These are phyloP conservation scores for Echinops telfairi DNA, from an alignment of 2,113 vertebrate genomes.

Conservation along the genomic window DNA sequence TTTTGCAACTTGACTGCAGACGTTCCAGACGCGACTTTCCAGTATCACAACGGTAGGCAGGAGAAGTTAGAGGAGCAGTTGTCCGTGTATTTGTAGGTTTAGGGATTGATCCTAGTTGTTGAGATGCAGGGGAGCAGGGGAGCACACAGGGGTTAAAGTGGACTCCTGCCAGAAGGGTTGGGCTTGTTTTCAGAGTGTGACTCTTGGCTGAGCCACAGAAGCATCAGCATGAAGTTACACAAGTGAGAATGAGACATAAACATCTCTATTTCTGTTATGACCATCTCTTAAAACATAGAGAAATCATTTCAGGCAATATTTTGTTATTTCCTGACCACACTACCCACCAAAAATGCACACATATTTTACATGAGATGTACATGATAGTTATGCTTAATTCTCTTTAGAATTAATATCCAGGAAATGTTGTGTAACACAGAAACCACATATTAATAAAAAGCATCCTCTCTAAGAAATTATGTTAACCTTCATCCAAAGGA, in stretches of 20 bases:
- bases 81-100: neutral
- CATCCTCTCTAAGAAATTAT: neutral
- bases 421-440: neutral
- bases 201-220: neutral
- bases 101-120: neutral
- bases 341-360: neutral
- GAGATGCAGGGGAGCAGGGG: neutral
- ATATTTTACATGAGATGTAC: neutral
- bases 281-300: slow-evolving; percentile 21
- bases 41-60: neutral
- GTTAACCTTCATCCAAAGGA: neutral
- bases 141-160: neutral
- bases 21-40: neutral
- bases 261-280: neutral
- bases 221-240: neutral
- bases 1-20: neutral
- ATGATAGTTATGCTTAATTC: neutral
- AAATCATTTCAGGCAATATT: neutral
- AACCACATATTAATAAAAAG: neutral
- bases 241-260: neutral
- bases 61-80: neutral
- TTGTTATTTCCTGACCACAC: neutral
- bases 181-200: neutral
- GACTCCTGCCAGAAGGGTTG: neutral
- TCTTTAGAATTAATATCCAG: neutral